Evolutionary conservation across 2,797 vertebrate genomes (phyloP).

Genomic region (Lacerta bilineata): DNA sequence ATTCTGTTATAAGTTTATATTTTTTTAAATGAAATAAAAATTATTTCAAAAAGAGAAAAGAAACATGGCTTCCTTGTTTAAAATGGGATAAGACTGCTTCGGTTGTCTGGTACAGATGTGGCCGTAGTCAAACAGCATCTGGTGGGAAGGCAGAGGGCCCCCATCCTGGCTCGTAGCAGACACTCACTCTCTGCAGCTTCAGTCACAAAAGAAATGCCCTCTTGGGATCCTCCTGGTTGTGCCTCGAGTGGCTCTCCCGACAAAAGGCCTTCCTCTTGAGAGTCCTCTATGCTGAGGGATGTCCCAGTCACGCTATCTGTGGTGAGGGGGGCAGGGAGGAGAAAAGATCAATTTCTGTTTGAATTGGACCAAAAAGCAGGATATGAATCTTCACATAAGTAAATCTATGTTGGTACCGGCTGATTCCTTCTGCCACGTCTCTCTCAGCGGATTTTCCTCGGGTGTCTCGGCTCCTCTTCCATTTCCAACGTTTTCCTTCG

Average conservation of each 20-base stretch:
- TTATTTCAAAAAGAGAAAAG: too few relatives aligned
- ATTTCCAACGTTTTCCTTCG: background rate
- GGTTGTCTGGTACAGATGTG: too few relatives aligned
- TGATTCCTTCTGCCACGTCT: background rate
- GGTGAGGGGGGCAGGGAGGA: background rate
- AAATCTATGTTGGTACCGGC: background rate
- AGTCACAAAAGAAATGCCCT: background rate
- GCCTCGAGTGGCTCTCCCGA: background rate
- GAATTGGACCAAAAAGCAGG: background rate
- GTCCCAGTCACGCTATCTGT: background rate
- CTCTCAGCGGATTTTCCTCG: background rate
- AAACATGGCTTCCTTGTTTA: too few relatives aligned
- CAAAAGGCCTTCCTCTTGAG: background rate
- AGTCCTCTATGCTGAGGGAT: background rate
- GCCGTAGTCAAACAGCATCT: too few relatives aligned
- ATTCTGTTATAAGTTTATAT: too few relatives aligned
- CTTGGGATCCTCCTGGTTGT: constrained; percentile 30
- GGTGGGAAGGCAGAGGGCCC: background rate
- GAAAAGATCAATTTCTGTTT: too few relatives aligned
- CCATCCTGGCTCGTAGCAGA: background rate
- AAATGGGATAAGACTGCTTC: too few relatives aligned
- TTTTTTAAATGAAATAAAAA: too few relatives aligned
- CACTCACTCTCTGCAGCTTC: constrained; percentile 20
- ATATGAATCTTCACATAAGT: background rate
- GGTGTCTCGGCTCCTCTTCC: too few relatives aligned